Conservation (phyloP, 2,113 vertebrate species). For the Ailurus styani region DNA sequence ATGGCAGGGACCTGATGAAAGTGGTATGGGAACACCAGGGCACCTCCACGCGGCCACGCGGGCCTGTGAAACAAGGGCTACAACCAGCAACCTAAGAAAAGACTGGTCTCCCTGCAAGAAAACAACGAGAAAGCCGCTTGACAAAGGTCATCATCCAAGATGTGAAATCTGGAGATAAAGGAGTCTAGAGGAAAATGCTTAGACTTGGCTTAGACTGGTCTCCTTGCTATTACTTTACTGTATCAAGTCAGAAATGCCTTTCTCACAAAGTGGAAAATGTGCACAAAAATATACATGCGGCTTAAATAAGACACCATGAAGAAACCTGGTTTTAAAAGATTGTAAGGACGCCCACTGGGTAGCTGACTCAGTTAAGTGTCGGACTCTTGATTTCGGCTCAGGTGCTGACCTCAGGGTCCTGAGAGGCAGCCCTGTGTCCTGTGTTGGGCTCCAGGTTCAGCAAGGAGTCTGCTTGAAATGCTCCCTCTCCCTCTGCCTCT, state of each 20-base stretch:
- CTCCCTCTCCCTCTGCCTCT: neutral
- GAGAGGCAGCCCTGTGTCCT: neutral
- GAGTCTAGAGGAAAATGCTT: neutral
- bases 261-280: neutral
- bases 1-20: neutral
- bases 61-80: slow-evolving; percentile 3
- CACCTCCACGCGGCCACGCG: neutral
- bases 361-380: neutral
- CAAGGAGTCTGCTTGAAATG: neutral
- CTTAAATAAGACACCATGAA: neutral
- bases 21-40: neutral
- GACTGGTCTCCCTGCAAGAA: neutral
- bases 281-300: neutral
- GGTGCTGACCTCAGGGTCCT: neutral
- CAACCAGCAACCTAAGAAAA: neutral
- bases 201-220: neutral
- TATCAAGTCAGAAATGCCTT: neutral
- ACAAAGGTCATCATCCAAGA: neutral
- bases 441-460: neutral
- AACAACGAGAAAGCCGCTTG: neutral
- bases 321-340: neutral
- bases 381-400: neutral
- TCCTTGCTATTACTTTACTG: neutral
- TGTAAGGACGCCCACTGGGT: neutral
- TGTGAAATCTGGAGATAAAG: neutral